Evolutionary conservation across 2,113 vertebrate genomes (phyloP).

Genomic region (Hemichromis elongatus): DNA sequence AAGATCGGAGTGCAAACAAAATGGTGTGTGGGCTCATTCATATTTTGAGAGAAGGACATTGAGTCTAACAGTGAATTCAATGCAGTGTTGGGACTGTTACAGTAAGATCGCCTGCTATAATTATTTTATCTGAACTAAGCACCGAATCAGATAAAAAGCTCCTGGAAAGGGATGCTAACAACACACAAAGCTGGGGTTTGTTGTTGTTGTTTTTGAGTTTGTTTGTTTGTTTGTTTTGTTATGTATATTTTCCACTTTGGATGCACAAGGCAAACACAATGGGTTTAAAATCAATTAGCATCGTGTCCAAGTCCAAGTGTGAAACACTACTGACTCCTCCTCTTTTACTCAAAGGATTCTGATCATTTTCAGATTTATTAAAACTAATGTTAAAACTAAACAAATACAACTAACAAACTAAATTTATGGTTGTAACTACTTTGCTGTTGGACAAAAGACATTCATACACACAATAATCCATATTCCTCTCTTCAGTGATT

Average conservation of each 20-base stretch:
- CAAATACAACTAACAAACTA: not conserved
- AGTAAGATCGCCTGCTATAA: not conserved
- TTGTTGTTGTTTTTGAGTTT: no score
- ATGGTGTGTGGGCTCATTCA: not conserved
- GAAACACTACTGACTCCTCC: not conserved
- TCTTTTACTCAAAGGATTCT: not conserved
- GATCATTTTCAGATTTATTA: not conserved
- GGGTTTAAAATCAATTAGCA: fast-evolving
- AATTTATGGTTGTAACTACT: not conserved
- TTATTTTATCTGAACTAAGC: not conserved
- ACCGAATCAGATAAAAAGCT: fast-evolving
- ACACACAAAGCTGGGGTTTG: not conserved
- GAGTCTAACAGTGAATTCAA: not conserved
- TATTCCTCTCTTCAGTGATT: not conserved
- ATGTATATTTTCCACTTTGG: no score
- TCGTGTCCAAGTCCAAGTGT: not conserved
- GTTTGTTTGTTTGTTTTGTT: no score
- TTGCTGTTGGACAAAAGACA: not conserved
- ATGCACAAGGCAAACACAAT: not conserved
- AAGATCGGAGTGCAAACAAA: not conserved
- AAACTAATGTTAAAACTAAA: not conserved
- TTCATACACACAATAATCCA: no score
- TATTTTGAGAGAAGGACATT: not conserved
- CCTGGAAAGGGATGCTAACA: not conserved
- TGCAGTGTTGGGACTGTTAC: not conserved